Percentiles rank a stretch among this genome's conserved stretches.
Conservation (phyloP, 2,113 vertebrate species). For the Poeciliopsis prolifica region DNA sequence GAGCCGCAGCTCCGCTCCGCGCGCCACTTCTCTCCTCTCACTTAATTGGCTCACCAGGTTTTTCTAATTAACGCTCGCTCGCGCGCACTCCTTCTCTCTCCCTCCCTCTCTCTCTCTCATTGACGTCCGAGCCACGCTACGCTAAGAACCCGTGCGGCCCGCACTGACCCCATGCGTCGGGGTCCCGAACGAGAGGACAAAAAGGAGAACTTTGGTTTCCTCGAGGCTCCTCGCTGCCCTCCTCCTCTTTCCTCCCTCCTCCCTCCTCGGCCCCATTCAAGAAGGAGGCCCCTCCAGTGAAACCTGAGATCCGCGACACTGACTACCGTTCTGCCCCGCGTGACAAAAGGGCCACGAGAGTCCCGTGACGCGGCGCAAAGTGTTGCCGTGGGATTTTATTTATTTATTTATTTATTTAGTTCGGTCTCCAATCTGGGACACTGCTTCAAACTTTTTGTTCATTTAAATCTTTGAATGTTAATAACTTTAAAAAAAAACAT, state of each 20-base stretch:
- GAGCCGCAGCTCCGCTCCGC: slow-evolving; percentile 20
- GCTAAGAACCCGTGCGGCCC: slow-evolving; percentile 48
- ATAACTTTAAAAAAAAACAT: too few species aligned
- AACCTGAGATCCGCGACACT: slow-evolving; percentile 61
- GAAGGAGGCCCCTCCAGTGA: slow-evolving; percentile 69
- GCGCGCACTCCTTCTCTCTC: slow-evolving; percentile 22
- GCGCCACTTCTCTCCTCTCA: slow-evolving; percentile 37
- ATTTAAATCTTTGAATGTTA: too few species aligned
- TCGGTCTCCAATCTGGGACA: background rate
- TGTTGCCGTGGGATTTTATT: background rate
- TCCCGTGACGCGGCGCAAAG: background rate
- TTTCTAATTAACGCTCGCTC: slow-evolving; percentile 66
- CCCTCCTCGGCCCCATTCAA: slow-evolving; percentile 56
- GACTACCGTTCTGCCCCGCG: slow-evolving; percentile 54
- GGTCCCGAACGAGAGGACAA: slow-evolving; percentile 55
- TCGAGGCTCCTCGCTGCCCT: slow-evolving; percentile 39
- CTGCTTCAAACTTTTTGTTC: too few species aligned
- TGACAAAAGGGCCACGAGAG: slow-evolving; percentile 11
- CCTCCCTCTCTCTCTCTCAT: slow-evolving; percentile 17
- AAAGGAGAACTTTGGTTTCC: slow-evolving; percentile 27
- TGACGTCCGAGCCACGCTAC: slow-evolving; percentile 42
- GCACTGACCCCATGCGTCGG: slow-evolving; percentile 66
- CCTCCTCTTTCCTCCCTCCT: slow-evolving; percentile 17
- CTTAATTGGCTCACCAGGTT: slow-evolving; percentile 73
- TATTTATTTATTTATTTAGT: too few species aligned